phyloP scores from a whole-genome alignment of 2,888 invertebrate genomes.

The Oeneis ivallda region DNA sequence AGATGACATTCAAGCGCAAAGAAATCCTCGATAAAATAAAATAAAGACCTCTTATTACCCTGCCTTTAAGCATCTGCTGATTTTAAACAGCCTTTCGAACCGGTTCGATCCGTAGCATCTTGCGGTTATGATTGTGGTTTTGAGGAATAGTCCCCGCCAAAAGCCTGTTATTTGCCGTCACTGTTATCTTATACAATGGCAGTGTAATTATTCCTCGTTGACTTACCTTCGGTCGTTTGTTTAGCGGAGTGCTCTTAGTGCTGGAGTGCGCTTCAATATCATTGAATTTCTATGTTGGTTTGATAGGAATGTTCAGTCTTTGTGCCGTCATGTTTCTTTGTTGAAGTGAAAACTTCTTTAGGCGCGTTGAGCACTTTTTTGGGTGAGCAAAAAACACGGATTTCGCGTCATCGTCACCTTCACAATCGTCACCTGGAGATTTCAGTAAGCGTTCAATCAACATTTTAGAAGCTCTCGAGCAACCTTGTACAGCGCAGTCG shows the following conservation, averaged over 20 bases:
- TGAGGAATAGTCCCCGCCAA: slow-evolving; percentile 25
- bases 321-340: background rate
- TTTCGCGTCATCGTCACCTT: too few species aligned
- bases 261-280: slow-evolving; percentile 12
- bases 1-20: slow-evolving; percentile 6
- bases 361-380: too few species aligned
- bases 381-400: too few species aligned
- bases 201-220: slow-evolving; percentile 24
- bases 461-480: too few species aligned
- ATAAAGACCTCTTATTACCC: slow-evolving; percentile 6
- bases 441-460: too few species aligned
- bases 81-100: slow-evolving; percentile 8
- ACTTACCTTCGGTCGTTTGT: slow-evolving; percentile 24
- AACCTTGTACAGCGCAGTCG: too few species aligned
- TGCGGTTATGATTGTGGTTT: slow-evolving; percentile 26
- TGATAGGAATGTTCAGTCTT: slow-evolving; percentile 2
- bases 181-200: slow-evolving; percentile 27
- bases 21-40: background rate
- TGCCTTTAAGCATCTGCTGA: slow-evolving; percentile 1
- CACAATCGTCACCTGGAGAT: too few species aligned
- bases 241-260: slow-evolving; percentile 23
- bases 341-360: too few species aligned
- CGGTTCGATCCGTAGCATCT: slow-evolving; percentile 14
- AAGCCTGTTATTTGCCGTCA: slow-evolving; percentile 29
- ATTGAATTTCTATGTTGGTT: slow-evolving; percentile 15